Percentiles rank a stretch among this genome's conserved stretches.
phyloP scores from a whole-genome alignment of 2,888 invertebrate genomes.

The Subacronicta megacephala region DNA sequence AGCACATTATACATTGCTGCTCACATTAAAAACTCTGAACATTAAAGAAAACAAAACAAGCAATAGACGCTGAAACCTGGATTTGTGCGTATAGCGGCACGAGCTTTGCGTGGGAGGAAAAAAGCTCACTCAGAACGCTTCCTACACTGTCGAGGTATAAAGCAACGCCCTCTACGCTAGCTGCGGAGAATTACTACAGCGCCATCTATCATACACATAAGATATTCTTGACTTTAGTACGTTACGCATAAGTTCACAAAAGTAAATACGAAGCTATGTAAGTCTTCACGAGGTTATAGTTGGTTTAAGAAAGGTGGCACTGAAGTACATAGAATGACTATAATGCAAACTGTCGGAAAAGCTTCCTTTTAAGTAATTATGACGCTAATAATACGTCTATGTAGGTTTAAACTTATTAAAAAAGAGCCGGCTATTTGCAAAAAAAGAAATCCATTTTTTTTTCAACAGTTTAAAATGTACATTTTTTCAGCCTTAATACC shows the following conservation, averaged over 20 bases:
- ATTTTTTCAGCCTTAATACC: too few species aligned
- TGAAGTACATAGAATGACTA: neutral
- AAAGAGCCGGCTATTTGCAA: too few species aligned
- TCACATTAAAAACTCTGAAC: neutral
- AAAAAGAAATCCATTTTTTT: too few species aligned
- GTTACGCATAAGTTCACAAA: neutral
- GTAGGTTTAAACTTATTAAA: too few species aligned
- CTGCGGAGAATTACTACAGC: slow-evolving; percentile 38
- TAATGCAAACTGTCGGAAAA: neutral
- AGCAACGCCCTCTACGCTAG: slow-evolving; percentile 58
- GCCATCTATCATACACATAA: slow-evolving; percentile 62
- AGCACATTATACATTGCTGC: slow-evolving; percentile 48
- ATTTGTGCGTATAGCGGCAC: slow-evolving; percentile 9
- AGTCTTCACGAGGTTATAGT: neutral
- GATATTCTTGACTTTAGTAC: neutral
- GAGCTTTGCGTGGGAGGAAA: slow-evolving; percentile 59
- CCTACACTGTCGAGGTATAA: slow-evolving; percentile 18
- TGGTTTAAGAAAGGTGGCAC: slow-evolving; percentile 26
- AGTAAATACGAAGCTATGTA: neutral
- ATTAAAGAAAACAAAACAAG: slow-evolving; percentile 32
- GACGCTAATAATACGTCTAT: too few species aligned
- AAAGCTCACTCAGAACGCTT: slow-evolving; percentile 60
- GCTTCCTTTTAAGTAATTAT: neutral
- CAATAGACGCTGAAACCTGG: slow-evolving; percentile 57
- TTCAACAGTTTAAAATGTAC: too few species aligned